These are phyloP conservation scores for Paraplagusia blochii DNA, from an alignment of 2,113 vertebrate species.

Conservation along the genomic window DNA sequence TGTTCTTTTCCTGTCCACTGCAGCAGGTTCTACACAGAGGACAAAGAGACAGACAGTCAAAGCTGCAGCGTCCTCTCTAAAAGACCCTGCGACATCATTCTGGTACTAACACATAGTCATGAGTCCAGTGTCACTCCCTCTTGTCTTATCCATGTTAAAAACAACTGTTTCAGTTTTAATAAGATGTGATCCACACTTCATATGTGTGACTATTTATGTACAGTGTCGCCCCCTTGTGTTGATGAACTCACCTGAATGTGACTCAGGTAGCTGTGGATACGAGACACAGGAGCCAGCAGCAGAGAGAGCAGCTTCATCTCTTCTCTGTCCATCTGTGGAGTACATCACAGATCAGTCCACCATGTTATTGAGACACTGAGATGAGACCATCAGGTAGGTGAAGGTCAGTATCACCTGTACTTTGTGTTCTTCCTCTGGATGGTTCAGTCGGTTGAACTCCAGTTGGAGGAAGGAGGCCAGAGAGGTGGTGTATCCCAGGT, in stretches of 20 bases:
- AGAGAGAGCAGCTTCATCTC: conserved; percentile 68
- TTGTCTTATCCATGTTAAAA: no score
- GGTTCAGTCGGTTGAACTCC: conserved; percentile 54
- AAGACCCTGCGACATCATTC: no score
- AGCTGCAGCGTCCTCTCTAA: no score
- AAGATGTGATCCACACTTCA: no score
- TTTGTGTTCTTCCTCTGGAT: conserved; percentile 30
- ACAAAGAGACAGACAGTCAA: background rate
- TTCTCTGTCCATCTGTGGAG: conserved; percentile 56
- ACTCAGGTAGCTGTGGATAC: conserved; percentile 73
- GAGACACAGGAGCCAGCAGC: conserved; percentile 68
- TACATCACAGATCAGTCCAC: background rate
- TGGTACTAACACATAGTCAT: no score
- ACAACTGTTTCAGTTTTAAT: no score
- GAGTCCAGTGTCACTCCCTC: no score
- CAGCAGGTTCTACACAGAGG: conserved; percentile 57
- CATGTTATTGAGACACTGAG: no score
- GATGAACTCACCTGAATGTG: conserved; percentile 71
- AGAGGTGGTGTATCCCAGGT: conserved; percentile 66
- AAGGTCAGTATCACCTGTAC: conserved; percentile 43
- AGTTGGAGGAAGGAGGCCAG: conserved; percentile 67
- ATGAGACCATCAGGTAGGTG: no score
- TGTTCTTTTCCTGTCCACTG: conserved; percentile 72
- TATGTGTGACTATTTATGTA: no score
- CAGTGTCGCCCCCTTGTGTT: background rate